Conservation (phyloP, 2,113 vertebrate species). For the Chrysemys picta region DNA sequence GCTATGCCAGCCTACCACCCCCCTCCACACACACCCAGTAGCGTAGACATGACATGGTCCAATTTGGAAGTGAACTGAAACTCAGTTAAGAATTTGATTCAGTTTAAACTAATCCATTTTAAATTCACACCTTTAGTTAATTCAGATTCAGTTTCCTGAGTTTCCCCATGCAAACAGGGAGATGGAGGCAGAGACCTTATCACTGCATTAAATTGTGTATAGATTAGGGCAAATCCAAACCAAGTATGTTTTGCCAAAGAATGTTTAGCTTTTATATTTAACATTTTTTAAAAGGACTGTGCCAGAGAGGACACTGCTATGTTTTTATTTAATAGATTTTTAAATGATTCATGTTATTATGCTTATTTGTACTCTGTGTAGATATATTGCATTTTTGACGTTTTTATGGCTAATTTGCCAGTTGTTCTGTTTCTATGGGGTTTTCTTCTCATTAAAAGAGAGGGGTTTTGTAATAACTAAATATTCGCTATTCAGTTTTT, state of each 20-base stretch:
- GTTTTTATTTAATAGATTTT: slow-evolving; percentile 37
- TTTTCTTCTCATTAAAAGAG: slow-evolving; percentile 12
- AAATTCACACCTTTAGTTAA: background rate
- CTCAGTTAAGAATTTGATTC: background rate
- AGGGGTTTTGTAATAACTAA: slow-evolving; percentile 12
- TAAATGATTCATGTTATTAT: background rate
- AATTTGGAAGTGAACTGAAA: background rate
- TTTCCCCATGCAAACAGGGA: background rate
- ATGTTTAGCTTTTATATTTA: accelerated
- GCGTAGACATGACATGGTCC: background rate
- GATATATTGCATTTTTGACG: background rate
- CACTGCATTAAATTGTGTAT: background rate
- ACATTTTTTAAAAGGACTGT: background rate
- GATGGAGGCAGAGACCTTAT: background rate
- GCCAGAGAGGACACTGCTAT: background rate
- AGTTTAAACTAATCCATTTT: background rate
- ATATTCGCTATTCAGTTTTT: background rate
- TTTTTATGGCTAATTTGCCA: slow-evolving; percentile 13
- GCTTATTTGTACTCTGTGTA: background rate
- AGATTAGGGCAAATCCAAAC: background rate
- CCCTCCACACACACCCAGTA: too few species aligned
- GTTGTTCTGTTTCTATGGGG: slow-evolving; percentile 35
- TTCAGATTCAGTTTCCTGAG: background rate
- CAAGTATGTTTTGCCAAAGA: slow-evolving; percentile 37
- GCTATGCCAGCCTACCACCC: background rate